These are phyloP conservation scores for Empis stercorea DNA, from an alignment of 2,888 invertebrate species.

Conservation along the genomic window DNA sequence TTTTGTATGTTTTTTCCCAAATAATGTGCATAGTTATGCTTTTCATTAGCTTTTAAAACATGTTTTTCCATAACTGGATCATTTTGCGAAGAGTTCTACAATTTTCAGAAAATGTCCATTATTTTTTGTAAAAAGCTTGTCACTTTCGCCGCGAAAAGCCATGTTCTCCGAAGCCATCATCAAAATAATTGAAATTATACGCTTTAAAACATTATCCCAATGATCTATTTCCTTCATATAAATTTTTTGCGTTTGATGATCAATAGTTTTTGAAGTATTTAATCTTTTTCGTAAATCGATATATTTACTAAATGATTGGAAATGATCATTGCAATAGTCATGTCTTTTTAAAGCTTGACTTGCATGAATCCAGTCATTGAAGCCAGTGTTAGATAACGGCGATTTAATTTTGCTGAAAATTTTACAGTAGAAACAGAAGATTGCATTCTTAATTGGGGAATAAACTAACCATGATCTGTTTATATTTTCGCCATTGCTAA, in stretches of 20 bases:
- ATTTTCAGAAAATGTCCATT: slow-evolving; percentile 2
- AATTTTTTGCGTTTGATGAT: slow-evolving; percentile 2
- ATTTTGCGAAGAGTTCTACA: not conserved
- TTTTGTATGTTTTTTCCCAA: slow-evolving; percentile 3
- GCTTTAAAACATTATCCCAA: slow-evolving; percentile 3
- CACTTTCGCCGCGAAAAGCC: not conserved
- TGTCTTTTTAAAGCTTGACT: not conserved
- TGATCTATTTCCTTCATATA: slow-evolving; percentile 1
- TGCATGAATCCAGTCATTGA: not conserved
- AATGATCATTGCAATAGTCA: not conserved
- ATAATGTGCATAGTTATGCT: not conserved
- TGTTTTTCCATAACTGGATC: slow-evolving; percentile 1
- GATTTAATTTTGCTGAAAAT: not conserved
- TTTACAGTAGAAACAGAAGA: slow-evolving; percentile 2
- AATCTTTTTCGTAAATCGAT: not conserved
- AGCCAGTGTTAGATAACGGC: slow-evolving; percentile 1
- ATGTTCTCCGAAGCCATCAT: not conserved
- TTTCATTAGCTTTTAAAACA: not conserved
- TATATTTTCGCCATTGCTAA: not conserved
- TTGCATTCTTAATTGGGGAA: not conserved
- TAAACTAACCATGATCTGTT: not conserved
- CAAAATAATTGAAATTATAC: too few relatives aligned
- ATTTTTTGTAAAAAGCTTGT: slow-evolving; percentile 1
- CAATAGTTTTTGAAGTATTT: not conserved
- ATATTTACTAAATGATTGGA: not conserved